Conservation (phyloP, 2,888 invertebrate genomes). For the Diplolepis rosae region DNA sequence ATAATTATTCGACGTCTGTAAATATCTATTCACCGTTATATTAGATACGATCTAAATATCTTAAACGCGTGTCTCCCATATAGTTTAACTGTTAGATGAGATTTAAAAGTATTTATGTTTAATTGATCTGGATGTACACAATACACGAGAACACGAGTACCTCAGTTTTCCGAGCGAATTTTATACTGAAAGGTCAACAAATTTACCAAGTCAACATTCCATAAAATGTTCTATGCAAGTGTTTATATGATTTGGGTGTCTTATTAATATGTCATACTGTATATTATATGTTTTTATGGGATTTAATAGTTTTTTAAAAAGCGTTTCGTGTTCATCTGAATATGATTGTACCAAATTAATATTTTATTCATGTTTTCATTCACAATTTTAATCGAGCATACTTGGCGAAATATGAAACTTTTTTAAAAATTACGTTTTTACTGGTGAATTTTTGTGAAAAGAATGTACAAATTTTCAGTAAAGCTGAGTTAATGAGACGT, state of each 20-base stretch:
- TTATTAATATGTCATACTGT: not conserved
- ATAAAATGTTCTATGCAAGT: not conserved
- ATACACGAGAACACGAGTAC: slow-evolving; percentile 5
- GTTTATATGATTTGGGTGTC: not conserved
- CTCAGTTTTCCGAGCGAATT: not conserved
- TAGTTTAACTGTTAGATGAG: not conserved
- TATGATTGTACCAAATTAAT: not conserved
- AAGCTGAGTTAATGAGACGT: not conserved
- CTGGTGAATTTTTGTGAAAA: not conserved
- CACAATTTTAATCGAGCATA: not conserved
- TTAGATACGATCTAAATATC: too few species aligned
- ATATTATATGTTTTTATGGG: not conserved
- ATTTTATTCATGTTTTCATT: not conserved
- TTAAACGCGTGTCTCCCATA: not conserved
- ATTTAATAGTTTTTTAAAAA: not conserved
- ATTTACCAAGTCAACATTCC: not conserved
- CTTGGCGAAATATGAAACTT: not conserved
- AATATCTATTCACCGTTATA: too few species aligned
- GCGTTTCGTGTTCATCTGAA: not conserved
- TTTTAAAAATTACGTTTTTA: slow-evolving; percentile 6
- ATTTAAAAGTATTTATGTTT: not conserved
- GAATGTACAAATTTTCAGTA: not conserved
- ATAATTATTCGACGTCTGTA: not conserved
- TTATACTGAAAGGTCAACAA: not conserved
- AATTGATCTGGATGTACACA: not conserved